Base-by-base conservation (phyloP, 2,888 invertebrate genomes). In the Willowsia nigromaculata region DNA sequence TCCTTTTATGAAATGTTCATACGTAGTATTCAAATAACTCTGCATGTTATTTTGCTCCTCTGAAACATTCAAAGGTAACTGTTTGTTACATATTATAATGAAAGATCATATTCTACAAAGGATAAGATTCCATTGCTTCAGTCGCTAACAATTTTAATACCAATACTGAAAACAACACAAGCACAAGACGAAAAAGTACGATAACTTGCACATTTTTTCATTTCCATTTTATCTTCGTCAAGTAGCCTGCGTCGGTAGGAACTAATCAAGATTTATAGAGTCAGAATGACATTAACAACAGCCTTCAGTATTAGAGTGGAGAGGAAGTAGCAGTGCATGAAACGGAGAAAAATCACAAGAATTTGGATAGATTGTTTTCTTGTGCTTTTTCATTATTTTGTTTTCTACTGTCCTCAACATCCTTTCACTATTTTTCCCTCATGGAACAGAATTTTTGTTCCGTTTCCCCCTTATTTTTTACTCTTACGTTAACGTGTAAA, bases 251-350 rank as follows among this genome's bases (percentile, higher is more conserved):
- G 53, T 40, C 56, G 9, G n/a, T 50, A 50, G 18, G 47, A 53
- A 56, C 74, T 84, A 84, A 84, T 84, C 84, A 84, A 84, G 84
- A 84, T 84, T 84, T 84, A 84, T 84, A 47, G 84, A 84, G 71
- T 53, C 22, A 74, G 40, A 74, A 53, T 84, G 84, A 84, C 84
- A 74, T 84, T 84, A 71, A 84, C 71, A 71, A 33, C 71, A 47
- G 74, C 27, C 13, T 71, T 65, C 65, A 65, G 65, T 65, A 9
- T 15, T 9, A 18, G 9, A 65, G 33, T 37, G 56, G 5, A 74
- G 43, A 74, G 15, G 43, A 47, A 25, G 25, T 1, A 18, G 13
- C 9, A 43, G 47, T 74, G 25, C 47, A 43, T 74, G 47, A 74
- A 74, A 74, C 25, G 27, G 47, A 15, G 50, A 65, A 30, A 82